A percentile compares a stretch with the other conserved stretches of the same genome.
Evolutionary conservation across 2,888 invertebrate species (phyloP).

Genomic region (Dasysyrphus tricinctus): DNA sequence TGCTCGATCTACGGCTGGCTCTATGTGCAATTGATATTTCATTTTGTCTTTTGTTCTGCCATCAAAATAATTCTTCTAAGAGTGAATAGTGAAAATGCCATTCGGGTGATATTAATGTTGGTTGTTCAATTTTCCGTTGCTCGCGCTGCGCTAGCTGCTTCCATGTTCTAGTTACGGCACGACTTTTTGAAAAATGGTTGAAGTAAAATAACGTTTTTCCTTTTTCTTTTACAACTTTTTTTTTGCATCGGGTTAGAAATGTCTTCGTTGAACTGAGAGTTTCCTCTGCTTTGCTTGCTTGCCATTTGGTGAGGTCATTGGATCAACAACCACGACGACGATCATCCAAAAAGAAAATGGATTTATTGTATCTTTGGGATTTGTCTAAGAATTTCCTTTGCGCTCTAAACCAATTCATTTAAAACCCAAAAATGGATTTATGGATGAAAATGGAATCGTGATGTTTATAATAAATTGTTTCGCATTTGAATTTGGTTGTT

Average conservation of each 20-base stretch:
- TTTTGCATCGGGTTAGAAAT: slow-evolving; percentile 17
- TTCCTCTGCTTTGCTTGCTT: slow-evolving; percentile 24
- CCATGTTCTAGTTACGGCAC: slow-evolving; percentile 68
- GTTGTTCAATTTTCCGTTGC: slow-evolving; percentile 54
- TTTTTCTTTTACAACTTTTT: slow-evolving; percentile 31
- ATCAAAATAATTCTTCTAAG: slow-evolving; percentile 65
- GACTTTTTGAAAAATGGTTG: slow-evolving; percentile 43
- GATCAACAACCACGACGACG: slow-evolving; percentile 28
- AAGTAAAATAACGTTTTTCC: slow-evolving; percentile 48
- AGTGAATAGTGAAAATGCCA: slow-evolving; percentile 55
- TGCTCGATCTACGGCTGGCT: not conserved
- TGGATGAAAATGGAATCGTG: slow-evolving; percentile 78
- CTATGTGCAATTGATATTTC: slow-evolving; percentile 63
- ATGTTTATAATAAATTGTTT: slow-evolving; percentile 81
- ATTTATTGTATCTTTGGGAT: slow-evolving; percentile 54
- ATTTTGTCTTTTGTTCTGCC: slow-evolving; percentile 62
- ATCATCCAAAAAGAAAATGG: slow-evolving; percentile 37
- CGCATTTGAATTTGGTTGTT: slow-evolving; percentile 22
- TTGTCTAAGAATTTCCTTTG: slow-evolving; percentile 51
- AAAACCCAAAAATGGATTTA: slow-evolving; percentile 76
- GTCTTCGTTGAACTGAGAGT: slow-evolving; percentile 11
- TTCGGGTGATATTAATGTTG: slow-evolving; percentile 59
- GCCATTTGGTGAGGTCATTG: slow-evolving; percentile 61
- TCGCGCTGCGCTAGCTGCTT: slow-evolving; percentile 20
- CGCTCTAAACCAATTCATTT: slow-evolving; percentile 74